Conservation (phyloP, 2,113 vertebrate species). For the Myrmecophaga tridactyla region DNA sequence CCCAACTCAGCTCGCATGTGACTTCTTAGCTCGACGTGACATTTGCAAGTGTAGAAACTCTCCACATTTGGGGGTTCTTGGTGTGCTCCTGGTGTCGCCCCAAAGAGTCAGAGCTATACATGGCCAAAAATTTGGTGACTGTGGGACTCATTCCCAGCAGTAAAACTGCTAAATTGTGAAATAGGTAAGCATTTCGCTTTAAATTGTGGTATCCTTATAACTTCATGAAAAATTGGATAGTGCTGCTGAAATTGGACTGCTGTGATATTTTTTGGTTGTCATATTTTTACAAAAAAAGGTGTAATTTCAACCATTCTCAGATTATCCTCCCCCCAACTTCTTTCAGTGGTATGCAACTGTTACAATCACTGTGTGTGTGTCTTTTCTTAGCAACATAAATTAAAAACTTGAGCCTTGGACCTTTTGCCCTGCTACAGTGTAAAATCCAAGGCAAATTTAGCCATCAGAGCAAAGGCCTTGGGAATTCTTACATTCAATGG, state of each 20-base stretch:
- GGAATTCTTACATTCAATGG: not conserved
- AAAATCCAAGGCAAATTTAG: slow-evolving; percentile 44
- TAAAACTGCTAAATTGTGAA: slow-evolving; percentile 59
- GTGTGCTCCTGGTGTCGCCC: slow-evolving; percentile 25
- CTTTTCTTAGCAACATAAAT: slow-evolving; percentile 52
- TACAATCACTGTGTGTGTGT: slow-evolving; percentile 45
- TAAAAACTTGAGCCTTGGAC: slow-evolving; percentile 64
- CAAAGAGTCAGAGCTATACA: slow-evolving; percentile 61
- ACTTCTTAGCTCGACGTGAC: slow-evolving; percentile 65
- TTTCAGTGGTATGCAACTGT: slow-evolving; percentile 14
- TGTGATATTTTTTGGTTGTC: slow-evolving; percentile 29
- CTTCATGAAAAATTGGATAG: slow-evolving; percentile 80
- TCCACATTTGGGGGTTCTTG: slow-evolving; percentile 50
- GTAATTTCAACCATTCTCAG: slow-evolving; percentile 40
- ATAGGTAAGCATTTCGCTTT: slow-evolving; percentile 70
- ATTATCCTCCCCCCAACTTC: not conserved
- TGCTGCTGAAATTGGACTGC: slow-evolving; percentile 80
- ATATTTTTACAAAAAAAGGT: not conserved
- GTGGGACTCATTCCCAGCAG: slow-evolving; percentile 40
- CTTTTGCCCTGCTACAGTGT: slow-evolving; percentile 36
- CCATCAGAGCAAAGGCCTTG: slow-evolving; percentile 29
- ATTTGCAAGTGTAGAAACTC: slow-evolving; percentile 65
- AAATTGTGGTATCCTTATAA: slow-evolving; percentile 60
- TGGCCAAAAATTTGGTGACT: slow-evolving; percentile 43
- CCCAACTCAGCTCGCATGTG: slow-evolving; percentile 67